These are phyloP conservation scores for Bubalus kerabau DNA, from an alignment of 2,113 vertebrate genomes.

Conservation along the genomic window DNA sequence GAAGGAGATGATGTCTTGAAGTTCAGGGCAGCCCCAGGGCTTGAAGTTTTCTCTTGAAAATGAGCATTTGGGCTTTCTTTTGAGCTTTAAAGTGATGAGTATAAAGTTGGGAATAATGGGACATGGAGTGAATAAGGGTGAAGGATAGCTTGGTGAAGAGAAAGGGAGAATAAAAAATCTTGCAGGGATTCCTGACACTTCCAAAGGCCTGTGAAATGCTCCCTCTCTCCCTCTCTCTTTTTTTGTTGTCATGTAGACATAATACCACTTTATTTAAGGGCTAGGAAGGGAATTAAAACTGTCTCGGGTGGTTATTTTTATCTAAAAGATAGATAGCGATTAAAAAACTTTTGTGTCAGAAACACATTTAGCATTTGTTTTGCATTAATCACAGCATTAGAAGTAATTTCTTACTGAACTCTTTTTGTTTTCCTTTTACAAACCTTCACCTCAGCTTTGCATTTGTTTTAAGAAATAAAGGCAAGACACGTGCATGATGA, in stretches of 20 bases:
- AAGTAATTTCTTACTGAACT: neutral
- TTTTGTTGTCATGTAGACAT: neutral
- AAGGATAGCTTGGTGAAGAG: neutral
- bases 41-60: neutral
- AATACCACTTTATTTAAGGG: neutral
- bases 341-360: neutral
- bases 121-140: neutral
- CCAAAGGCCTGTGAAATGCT: neutral
- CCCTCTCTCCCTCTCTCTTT: neutral
- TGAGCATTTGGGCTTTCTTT: neutral
- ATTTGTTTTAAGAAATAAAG: conserved; percentile 28
- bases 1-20: neutral
- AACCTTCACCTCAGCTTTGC: neutral
- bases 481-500: neutral
- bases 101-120: neutral
- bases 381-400: neutral
- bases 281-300: neutral
- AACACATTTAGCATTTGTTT: neutral
- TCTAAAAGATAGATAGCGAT: conserved; percentile 20
- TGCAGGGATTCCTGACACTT: neutral
- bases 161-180: neutral
- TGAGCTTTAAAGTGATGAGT: neutral
- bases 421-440: neutral
- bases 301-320: conserved; percentile 4
- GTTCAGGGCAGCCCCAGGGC: neutral